Base-by-base conservation (phyloP, 2,888 invertebrate genomes). In the Steromphala cineraria region DNA sequence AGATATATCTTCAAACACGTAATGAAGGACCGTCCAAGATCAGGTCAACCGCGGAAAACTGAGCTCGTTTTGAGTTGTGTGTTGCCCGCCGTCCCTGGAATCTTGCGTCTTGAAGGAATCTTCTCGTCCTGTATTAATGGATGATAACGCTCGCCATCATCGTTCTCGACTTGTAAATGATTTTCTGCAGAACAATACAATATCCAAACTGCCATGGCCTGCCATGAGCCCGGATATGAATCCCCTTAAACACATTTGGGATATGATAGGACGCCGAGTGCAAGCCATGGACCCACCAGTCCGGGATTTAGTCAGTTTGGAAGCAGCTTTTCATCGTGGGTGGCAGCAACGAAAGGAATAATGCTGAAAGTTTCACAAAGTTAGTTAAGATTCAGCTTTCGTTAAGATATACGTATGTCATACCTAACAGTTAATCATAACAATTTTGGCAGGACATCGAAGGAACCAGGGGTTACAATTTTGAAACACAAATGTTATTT, bases 221-320 rank as follows among this genome's bases (percentile, higher is more conserved):
- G 74, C 71, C 36, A 40, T 74, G 74, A 40, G 56, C 40, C 74
- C 74, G n/a, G 40, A 74, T 74, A 19, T 74, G 52, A 74, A 17
- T 74, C 40, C 40, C 10, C n/a, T 74, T 2, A 40, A 74, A 40
- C 74, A 40, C n/a, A n/a, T 74, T 74, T 74, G 74, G 74, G 40
- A 74, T 40, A 74, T 74, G n/a, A 15, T 74, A n/a, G 36, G 74
- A 19, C n/a, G 40, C 40, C 74, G 74, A 17, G 2, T 40, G 40
- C 0, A 74, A 40, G 31, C 40, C 36, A 19, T 21, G 28, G 28
- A 67, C n/a, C 31, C 2, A 24, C 24, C 28, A 15, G 24, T 21
- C 13, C 67, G 28, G 28, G 28, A 74, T 40, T 19, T 74, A 36
- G 36, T 17, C 19, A 19, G 8, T 19, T 40, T 74, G 21, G 74